These are phyloP conservation scores for Eremophila alpestris DNA, from an alignment of 2,797 vertebrate species.

Conservation along the genomic window DNA sequence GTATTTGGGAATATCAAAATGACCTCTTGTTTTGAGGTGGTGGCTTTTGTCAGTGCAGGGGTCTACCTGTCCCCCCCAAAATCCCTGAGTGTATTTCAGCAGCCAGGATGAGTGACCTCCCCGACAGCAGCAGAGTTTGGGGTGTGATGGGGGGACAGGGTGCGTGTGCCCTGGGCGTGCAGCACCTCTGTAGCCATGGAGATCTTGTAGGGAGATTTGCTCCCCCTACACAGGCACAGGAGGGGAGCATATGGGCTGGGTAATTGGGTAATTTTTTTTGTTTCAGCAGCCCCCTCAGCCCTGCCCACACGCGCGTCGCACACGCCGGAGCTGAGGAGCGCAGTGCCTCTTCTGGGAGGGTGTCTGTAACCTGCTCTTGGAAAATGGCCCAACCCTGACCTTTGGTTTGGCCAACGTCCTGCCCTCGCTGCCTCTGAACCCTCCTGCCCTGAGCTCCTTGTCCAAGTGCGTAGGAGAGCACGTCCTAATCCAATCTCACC, in stretches of 20 bases:
- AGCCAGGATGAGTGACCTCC: background rate
- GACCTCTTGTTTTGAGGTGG: background rate
- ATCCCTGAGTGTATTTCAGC: background rate
- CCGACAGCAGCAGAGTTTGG: background rate
- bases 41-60: background rate
- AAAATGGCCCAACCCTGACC: background rate
- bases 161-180: rapidly evolving
- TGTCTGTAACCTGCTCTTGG: background rate
- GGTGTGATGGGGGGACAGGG: background rate
- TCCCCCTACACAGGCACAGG: background rate
- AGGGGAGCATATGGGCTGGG: slow-evolving; percentile 41
- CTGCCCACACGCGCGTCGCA: background rate
- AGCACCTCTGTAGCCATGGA: background rate
- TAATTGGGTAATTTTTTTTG: slow-evolving; percentile 30
- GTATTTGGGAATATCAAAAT: background rate
- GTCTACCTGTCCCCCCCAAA: rapidly evolving
- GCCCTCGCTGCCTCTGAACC: background rate
- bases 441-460: background rate
- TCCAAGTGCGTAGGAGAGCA: background rate
- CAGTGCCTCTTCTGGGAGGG: background rate
- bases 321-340: background rate
- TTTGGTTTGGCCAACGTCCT: background rate
- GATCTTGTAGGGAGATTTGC: background rate
- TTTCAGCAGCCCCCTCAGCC: slow-evolving; percentile 51
- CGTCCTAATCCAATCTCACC: background rate